Percentiles rank a stretch among this genome's conserved stretches.
These are phyloP conservation scores for Pentalonia nigronervosa DNA, from an alignment of 1,140 invertebrate species.

Conservation along the genomic window DNA sequence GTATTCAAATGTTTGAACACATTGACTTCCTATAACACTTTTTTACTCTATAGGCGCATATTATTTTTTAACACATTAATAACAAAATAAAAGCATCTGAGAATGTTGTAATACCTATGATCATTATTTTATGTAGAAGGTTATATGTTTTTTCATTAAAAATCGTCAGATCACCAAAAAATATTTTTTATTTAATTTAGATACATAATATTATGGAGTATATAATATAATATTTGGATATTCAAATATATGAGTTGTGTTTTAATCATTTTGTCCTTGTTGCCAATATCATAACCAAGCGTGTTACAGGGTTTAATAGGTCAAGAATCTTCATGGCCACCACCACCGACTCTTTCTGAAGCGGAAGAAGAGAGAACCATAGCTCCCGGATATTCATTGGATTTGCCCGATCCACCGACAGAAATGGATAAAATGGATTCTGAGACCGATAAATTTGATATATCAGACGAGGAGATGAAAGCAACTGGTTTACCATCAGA, in stretches of 20 bases:
- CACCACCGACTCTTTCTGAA: neutral
- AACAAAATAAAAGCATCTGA: neutral
- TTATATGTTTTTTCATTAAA: neutral
- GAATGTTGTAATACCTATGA: neutral
- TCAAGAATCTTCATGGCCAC: constrained; percentile 27
- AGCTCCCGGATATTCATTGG: constrained; percentile 26
- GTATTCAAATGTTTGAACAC: neutral
- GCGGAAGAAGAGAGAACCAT: constrained; percentile 12
- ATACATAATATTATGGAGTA: neutral
- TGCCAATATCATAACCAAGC: neutral
- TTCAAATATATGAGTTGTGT: neutral
- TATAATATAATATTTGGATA: neutral
- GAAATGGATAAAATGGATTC: constrained; percentile 39
- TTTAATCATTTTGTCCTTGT: neutral
- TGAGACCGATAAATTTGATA: neutral
- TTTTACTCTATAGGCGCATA: neutral
- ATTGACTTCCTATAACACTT: neutral
- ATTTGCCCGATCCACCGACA: constrained; percentile 27
- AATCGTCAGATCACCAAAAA: neutral
- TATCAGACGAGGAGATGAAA: constrained; percentile 9
- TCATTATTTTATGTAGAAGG: neutral
- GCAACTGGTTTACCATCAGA: constrained; percentile 23
- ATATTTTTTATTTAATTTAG: neutral
- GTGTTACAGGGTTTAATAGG: neutral
- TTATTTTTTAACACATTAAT: neutral